Evolutionary conservation across 2,888 invertebrate genomes (phyloP).

Genomic region (Dryomyza anilis): DNA sequence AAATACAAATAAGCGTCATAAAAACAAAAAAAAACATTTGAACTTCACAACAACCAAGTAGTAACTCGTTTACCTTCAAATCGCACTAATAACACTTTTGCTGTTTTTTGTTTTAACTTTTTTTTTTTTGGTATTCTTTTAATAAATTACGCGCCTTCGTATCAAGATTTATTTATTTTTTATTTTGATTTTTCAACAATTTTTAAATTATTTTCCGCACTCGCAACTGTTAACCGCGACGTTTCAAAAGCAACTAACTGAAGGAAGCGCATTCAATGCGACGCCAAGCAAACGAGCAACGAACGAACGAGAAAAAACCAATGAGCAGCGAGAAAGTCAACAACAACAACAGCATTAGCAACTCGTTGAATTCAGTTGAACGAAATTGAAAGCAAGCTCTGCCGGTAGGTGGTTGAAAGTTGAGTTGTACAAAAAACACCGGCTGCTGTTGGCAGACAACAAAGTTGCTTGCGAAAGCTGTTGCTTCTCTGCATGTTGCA

Average conservation of each 20-base stretch:
- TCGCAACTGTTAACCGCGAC: conserved; percentile 25
- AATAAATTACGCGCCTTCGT: not conserved
- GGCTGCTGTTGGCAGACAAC: not conserved
- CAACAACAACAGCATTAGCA: not conserved
- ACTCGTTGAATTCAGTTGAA: too few species aligned
- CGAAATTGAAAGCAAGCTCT: too few species aligned
- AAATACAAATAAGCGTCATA: too few species aligned
- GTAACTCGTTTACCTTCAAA: conserved; percentile 38
- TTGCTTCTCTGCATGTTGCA: too few species aligned
- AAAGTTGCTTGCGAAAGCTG: too few species aligned
- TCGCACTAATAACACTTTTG: too few species aligned
- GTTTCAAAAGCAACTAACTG: conserved; percentile 37
- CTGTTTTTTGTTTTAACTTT: conserved; percentile 15
- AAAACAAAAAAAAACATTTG: conserved; percentile 1
- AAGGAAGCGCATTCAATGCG: conserved; percentile 2
- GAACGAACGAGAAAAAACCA: too few species aligned
- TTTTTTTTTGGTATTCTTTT: conserved; percentile 2
- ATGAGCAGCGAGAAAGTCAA: too few species aligned
- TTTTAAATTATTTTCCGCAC: not conserved
- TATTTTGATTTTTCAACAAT: too few species aligned
- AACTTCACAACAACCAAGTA: conserved; percentile 22
- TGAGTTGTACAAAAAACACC: conserved; percentile 4
- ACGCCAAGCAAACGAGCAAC: conserved; percentile 2
- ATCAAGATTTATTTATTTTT: too few species aligned
- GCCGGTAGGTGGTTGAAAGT: too few species aligned